Evolutionary conservation across 2,113 vertebrate species (phyloP).

Genomic region (Choloepus hoffmanni): DNA sequence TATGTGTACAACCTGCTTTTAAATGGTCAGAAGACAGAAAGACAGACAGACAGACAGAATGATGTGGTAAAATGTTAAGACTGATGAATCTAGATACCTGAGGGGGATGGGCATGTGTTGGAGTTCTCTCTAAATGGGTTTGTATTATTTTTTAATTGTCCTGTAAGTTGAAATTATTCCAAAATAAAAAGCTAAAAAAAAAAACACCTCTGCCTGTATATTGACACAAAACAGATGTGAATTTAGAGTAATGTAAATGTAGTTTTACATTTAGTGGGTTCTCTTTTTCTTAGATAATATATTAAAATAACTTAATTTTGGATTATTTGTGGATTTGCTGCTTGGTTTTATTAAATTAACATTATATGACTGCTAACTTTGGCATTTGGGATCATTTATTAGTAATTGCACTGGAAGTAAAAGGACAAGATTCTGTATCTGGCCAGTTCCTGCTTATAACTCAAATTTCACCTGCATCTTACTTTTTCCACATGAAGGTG

Average conservation of each 20-base stretch:
- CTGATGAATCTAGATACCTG: too few species aligned
- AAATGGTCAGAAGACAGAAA: too few species aligned
- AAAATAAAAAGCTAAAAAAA: not conserved
- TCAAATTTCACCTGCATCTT: slow-evolving; percentile 47
- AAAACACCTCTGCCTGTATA: not conserved
- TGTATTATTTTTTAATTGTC: too few species aligned
- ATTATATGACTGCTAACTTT: slow-evolving; percentile 23
- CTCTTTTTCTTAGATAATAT: slow-evolving; percentile 22
- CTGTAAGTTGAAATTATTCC: too few species aligned
- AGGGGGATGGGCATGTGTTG: too few species aligned
- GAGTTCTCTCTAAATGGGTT: too few species aligned
- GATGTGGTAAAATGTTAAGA: too few species aligned
- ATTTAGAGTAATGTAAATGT: slow-evolving; percentile 30
- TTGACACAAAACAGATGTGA: slow-evolving; percentile 19
- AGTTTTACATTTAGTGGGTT: slow-evolving; percentile 42
- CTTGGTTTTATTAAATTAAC: slow-evolving; percentile 53
- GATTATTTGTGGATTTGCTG: slow-evolving; percentile 18
- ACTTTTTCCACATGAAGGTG: slow-evolving; percentile 50
- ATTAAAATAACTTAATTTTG: slow-evolving; percentile 57
- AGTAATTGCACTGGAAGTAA: slow-evolving; percentile 17
- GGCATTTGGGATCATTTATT: slow-evolving; percentile 58
- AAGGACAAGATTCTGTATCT: slow-evolving; percentile 67
- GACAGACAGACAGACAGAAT: too few species aligned
- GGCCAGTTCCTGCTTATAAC: slow-evolving; percentile 50
- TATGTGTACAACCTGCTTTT: too few species aligned